Conservation (phyloP, 2,113 vertebrate genomes). For the Hystrix brachyura region DNA sequence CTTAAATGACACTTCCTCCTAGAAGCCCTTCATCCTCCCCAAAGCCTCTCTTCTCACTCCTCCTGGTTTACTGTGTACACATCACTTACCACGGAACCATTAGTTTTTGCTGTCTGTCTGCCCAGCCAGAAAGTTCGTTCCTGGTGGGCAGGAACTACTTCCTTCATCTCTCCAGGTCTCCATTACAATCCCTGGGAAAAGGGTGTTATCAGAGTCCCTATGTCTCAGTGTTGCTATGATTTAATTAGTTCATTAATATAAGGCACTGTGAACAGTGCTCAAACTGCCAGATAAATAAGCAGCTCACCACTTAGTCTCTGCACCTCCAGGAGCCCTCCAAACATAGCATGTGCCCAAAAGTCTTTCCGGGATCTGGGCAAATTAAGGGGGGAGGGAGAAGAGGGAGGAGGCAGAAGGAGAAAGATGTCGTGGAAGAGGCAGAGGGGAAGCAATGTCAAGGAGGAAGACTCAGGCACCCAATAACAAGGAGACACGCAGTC, state of each 20-base stretch:
- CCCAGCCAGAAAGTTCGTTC: neutral
- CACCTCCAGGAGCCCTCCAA: neutral
- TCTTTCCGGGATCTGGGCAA: neutral
- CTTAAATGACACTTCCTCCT: neutral
- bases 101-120: neutral
- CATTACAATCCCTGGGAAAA: neutral
- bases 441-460: neutral
- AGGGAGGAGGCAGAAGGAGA: neutral
- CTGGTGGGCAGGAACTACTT: neutral
- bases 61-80: neutral
- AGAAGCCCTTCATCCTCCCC: neutral
- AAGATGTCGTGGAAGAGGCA: neutral
- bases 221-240: neutral
- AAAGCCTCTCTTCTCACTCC: neutral
- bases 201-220: neutral
- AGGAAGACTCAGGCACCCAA: neutral
- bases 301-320: neutral
- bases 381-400: neutral
- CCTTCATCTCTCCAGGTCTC: neutral
- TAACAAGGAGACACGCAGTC: constrained; percentile 66
- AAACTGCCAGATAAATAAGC: neutral
- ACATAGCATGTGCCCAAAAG: neutral
- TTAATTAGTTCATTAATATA: neutral
- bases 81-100: neutral
- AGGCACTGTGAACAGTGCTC: neutral